Conservation (phyloP, 2,888 invertebrate genomes). For the Cyrtodaria siliqua region DNA sequence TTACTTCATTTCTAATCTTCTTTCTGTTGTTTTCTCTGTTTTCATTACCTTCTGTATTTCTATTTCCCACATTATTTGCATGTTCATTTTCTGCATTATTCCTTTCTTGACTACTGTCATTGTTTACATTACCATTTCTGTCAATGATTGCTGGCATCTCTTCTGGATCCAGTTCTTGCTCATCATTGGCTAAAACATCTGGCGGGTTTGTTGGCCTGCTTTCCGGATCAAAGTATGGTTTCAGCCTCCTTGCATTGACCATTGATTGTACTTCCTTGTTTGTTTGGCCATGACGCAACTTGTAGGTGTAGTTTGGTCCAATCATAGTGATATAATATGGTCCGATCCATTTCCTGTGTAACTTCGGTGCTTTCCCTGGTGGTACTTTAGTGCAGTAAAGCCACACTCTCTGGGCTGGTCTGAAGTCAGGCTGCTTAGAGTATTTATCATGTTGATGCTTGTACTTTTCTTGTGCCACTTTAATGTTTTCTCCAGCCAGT, state of each 20-base stretch:
- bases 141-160: neutral
- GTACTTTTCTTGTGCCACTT: conserved; percentile 32
- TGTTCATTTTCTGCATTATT: too few relatives aligned
- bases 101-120: too few relatives aligned
- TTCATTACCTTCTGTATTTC: too few relatives aligned
- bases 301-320: conserved; percentile 38
- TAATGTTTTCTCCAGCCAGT: conserved; percentile 30
- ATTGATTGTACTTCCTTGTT: conserved; percentile 24
- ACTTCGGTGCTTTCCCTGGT: conserved; percentile 13
- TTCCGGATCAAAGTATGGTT: conserved; percentile 37
- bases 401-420: conserved; percentile 42
- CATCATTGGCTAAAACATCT: conserved; percentile 4
- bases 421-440: conserved; percentile 21
- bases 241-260: conserved; percentile 28
- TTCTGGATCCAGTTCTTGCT: conserved; percentile 15
- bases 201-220: conserved; percentile 44
- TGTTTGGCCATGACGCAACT: conserved; percentile 3
- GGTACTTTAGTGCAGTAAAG: too few relatives aligned
- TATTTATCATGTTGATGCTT: conserved; percentile 50
- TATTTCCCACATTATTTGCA: too few relatives aligned
- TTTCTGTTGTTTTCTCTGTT: too few relatives aligned
- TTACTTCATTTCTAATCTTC: too few relatives aligned
- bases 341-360: too few relatives aligned
- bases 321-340: conserved; percentile 35
- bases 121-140: too few relatives aligned